phyloP scores from a whole-genome alignment of 2,888 invertebrate genomes.

The Sinhomidia bicolor region DNA sequence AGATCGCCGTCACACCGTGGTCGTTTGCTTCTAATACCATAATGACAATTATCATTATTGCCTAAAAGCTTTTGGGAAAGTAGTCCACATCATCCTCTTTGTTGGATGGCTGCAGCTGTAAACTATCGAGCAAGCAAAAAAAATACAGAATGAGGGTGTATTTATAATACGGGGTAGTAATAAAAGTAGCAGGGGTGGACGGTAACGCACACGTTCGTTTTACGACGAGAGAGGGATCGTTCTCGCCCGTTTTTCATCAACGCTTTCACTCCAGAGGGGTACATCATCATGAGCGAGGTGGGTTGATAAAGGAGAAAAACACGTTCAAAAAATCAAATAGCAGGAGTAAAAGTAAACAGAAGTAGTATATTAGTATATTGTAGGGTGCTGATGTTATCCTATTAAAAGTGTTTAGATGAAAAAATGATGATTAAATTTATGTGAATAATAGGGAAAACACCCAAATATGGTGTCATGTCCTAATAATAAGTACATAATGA shows the following conservation, averaged over 20 bases:
- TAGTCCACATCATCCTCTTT: not conserved
- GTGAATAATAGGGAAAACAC: too few relatives aligned
- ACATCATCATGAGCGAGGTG: too few relatives aligned
- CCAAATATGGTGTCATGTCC: not conserved
- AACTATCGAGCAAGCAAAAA: not conserved
- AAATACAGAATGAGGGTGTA: not conserved
- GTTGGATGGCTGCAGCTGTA: not conserved
- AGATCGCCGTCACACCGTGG: conserved; percentile 6
- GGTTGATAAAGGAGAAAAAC: not conserved
- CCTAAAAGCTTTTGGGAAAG: conserved; percentile 58
- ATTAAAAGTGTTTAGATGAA: not conserved
- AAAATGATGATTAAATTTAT: not conserved
- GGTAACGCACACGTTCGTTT: conserved; percentile 21
- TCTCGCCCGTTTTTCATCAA: not conserved
- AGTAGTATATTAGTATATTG: too few relatives aligned
- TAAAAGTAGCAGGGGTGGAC: conserved; percentile 57
- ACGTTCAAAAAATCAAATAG: not conserved
- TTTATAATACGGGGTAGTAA: not conserved
- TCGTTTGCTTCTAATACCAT: conserved; percentile 34
- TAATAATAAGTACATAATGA: not conserved
- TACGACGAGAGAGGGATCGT: conserved; percentile 48
- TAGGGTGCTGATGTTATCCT: not conserved
- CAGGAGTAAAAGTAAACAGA: not conserved
- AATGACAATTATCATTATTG: conserved; percentile 62
- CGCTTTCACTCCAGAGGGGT: too few relatives aligned